phyloP scores from a whole-genome alignment of 1,140 invertebrate genomes.

The Hermetia illucens region DNA sequence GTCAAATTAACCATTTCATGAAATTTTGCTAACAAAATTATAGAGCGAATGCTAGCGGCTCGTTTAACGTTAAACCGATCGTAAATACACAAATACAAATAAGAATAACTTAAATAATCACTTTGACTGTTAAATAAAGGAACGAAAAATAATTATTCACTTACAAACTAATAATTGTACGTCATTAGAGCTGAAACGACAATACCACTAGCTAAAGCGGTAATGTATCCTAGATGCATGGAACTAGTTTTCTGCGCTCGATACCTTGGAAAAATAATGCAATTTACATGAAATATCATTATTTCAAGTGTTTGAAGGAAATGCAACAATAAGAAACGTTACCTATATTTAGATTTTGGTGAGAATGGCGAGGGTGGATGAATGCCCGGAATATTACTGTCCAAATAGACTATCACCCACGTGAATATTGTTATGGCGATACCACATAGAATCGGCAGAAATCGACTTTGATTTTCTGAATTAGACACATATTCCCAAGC shows the following conservation, averaged over 20 bases:
- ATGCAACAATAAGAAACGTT: slow-evolving; percentile 1
- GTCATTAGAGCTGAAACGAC: slow-evolving; percentile 16
- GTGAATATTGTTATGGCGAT: slow-evolving; percentile 25
- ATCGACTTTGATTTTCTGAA: not conserved
- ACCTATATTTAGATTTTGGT: slow-evolving; percentile 20
- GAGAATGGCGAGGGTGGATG: slow-evolving; percentile 34
- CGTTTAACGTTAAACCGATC: too few relatives aligned
- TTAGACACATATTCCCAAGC: not conserved
- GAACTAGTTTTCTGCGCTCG: slow-evolving; percentile 8
- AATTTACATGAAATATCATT: slow-evolving; percentile 2
- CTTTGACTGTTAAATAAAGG: too few relatives aligned
- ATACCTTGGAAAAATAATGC: slow-evolving; percentile 9
- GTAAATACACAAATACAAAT: too few relatives aligned
- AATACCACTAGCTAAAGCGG: slow-evolving; percentile 13
- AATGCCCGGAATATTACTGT: slow-evolving; percentile 33
- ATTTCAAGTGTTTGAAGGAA: not conserved
- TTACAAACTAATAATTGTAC: slow-evolving; percentile 11
- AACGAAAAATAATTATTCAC: too few relatives aligned
- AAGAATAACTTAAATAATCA: too few relatives aligned
- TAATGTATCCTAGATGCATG: slow-evolving; percentile 17
- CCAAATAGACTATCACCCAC: slow-evolving; percentile 34
- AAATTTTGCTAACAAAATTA: too few relatives aligned
- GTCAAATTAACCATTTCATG: too few relatives aligned
- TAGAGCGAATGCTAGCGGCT: too few relatives aligned
- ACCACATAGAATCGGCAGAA: slow-evolving; percentile 17